phyloP scores from a whole-genome alignment of 2,888 invertebrate genomes.

The Trissonchulus latispiculum region DNA sequence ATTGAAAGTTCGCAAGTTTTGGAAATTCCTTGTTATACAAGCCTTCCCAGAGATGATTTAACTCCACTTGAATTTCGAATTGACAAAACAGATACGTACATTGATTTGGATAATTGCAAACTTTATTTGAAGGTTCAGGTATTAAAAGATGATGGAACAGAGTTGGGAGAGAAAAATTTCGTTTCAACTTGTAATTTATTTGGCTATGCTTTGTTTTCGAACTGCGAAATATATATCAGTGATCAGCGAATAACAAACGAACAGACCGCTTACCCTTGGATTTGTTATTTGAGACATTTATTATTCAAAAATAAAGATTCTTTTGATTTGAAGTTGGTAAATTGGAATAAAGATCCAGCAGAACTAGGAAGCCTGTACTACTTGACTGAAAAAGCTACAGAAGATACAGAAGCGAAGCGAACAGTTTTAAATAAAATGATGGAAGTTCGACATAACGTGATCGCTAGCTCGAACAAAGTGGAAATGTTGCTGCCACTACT shows the following conservation, averaged over 20 bases:
- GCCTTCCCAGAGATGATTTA: constrained; percentile 1
- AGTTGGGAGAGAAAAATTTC: background rate
- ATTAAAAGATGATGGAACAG: constrained; percentile 3
- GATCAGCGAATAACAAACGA: background rate
- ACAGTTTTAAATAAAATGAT: too few species aligned
- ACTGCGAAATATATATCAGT: background rate
- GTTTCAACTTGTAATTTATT: constrained; percentile 7
- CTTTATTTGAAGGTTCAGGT: constrained; percentile 2
- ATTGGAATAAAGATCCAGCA: too few species aligned
- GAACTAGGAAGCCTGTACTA: too few species aligned
- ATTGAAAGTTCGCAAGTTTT: background rate
- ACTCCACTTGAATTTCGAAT: constrained; percentile 5
- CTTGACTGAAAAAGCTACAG: too few species aligned
- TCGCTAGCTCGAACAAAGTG: too few species aligned
- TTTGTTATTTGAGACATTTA: too few species aligned
- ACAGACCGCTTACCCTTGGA: background rate
- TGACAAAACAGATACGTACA: background rate
- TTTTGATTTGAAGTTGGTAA: too few species aligned
- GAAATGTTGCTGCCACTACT: too few species aligned
- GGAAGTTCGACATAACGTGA: too few species aligned
- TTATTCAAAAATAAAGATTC: too few species aligned
- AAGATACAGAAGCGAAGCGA: too few species aligned
- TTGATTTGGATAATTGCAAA: background rate
- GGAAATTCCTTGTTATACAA: background rate
- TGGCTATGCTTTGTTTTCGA: constrained; percentile 7